phyloP scores from a whole-genome alignment of 1,140 invertebrate species.

The Macrobrachium rosenbergii region DNA sequence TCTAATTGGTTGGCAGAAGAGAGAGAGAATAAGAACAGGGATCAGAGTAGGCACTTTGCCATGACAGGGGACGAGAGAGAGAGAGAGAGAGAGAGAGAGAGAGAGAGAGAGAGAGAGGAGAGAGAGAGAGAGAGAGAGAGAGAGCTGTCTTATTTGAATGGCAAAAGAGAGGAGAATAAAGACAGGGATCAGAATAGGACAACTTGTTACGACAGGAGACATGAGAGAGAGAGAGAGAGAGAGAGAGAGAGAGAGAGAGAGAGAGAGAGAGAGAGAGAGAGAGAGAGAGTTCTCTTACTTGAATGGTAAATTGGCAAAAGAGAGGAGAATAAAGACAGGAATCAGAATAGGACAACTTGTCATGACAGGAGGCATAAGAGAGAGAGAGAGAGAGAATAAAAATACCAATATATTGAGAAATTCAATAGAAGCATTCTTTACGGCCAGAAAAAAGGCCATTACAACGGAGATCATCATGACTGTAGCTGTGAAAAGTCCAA shows the following conservation, averaged over 20 bases:
- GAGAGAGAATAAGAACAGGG: background rate
- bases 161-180: background rate
- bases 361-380: too few relatives aligned
- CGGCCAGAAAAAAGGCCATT: too few relatives aligned
- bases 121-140: constrained; percentile 21
- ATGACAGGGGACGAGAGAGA: constrained; percentile 1
- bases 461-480: too few relatives aligned
- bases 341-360: too few relatives aligned
- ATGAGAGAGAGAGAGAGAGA: constrained; percentile 16
- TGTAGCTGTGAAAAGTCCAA: too few relatives aligned
- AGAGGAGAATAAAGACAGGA: background rate
- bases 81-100: constrained; percentile 26
- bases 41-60: background rate
- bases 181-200: too few relatives aligned
- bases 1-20: background rate
- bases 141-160: too few relatives aligned
- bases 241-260: constrained; percentile 30
- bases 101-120: constrained; percentile 15
- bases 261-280: constrained; percentile 11
- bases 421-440: too few relatives aligned
- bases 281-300: background rate
- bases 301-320: too few relatives aligned
- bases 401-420: too few relatives aligned
- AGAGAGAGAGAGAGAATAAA: too few relatives aligned
- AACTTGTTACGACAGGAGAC: background rate